A percentile compares a stretch with the other conserved stretches of the same genome.
phyloP scores from a whole-genome alignment of 2,113 vertebrate genomes.

The Struthidea cinerea region DNA sequence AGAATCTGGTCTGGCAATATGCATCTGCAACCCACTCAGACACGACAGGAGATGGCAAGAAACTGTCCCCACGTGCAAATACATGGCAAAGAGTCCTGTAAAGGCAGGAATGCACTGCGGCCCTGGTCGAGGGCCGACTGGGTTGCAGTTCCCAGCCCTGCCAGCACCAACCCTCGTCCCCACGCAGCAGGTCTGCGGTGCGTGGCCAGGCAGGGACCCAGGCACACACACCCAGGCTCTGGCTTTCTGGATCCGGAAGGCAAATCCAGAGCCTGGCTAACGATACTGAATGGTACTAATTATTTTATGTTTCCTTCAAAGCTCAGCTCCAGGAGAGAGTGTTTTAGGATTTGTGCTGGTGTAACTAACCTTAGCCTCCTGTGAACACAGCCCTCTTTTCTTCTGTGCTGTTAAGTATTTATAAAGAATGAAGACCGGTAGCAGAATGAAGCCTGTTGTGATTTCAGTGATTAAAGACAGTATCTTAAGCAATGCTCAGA shows the following conservation, averaged over 20 bases:
- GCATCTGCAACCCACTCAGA: not conserved
- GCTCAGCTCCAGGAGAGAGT: not conserved
- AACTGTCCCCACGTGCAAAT: fast-evolving
- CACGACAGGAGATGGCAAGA: not conserved
- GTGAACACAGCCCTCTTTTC: not conserved
- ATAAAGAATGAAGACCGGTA: not conserved
- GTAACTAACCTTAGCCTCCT: not conserved
- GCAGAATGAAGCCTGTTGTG: not conserved
- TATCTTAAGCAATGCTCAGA: not conserved
- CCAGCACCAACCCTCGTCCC: not conserved
- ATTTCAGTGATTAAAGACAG: slow-evolving; percentile 2
- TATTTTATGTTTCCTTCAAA: not conserved
- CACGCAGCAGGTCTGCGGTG: slow-evolving; percentile 24
- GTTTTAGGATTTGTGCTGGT: not conserved
- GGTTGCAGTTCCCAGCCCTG: not conserved
- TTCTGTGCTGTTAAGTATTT: slow-evolving; percentile 13
- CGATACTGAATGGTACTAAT: slow-evolving; percentile 17
- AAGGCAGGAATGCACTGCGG: not conserved
- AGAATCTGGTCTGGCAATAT: not conserved
- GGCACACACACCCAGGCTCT: not conserved
- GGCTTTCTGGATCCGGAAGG: not conserved
- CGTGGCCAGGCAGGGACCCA: not conserved
- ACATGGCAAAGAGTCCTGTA: fast-evolving
- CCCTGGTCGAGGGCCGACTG: not conserved
- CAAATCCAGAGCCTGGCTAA: not conserved